Base-by-base conservation (phyloP, 2,888 invertebrate species). In the Pherbina coryleti region DNA sequence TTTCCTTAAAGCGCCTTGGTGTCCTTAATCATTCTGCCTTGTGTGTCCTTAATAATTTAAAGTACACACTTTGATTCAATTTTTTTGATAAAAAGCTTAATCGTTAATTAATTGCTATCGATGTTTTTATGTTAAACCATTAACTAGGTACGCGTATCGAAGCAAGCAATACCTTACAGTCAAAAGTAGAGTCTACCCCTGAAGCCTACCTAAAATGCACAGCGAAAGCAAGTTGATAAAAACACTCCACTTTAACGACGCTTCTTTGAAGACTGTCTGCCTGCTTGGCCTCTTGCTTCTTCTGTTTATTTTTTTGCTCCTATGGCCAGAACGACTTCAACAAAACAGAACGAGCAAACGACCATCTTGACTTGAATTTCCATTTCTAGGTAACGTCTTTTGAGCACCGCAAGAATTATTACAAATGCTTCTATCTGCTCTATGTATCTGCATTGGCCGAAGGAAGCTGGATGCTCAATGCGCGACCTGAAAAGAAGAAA, bases 31-130 rank as follows among this genome's bases (percentile, higher is more conserved):
- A 37, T 8, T 8, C 1, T 37, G 5, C 37, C 37, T 37, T 8
- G 25, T 60, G 22, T 60, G 22, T 19, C 19, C 22, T 60, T 3
- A 22, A 60, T 60, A 14, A 19, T 60, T 60, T 60, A 25, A 19
- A 11, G 57, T 19, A 60, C 57, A 22, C 19, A 60, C 22, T 28
- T 11, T 28, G 28, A 25, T 60, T 60, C 14, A 14, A 25, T 25
- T 60, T 11, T 22, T 28, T 60, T 28, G 22, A 28, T 60, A 80
- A 79, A 82, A 80, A 86, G 83, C 84, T 85, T 88, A 87, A 88
- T 88, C 86, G 86, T 84, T 86, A 87, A 87, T 87, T 87, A 87
- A 87, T 87, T 86, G 84, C 84, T 81, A 83, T 84, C 82, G 83
- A 80, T 84, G 84, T 84, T 82, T 80, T 77, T 79, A 31, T 67